Conservation (phyloP, 30 jellyfish, hydroid and myxozoan species). For the Sanderia malayensis region DNA sequence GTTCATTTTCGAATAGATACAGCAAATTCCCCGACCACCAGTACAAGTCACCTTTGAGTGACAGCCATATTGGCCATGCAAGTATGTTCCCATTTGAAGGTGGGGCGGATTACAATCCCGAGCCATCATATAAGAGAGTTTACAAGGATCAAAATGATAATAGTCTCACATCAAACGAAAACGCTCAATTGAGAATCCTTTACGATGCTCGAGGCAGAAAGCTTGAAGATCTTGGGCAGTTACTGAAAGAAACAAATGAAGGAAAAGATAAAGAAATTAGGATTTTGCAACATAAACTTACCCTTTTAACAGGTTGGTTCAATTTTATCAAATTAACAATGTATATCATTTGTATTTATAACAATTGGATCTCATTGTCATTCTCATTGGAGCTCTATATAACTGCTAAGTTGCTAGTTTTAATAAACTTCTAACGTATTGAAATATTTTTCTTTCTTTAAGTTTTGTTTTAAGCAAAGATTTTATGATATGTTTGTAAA, state of each 20-base stretch:
- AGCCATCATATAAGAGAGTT: neutral
- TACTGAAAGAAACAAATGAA: slow-evolving; percentile 34
- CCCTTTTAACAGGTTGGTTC: slow-evolving; percentile 59
- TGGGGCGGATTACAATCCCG: neutral
- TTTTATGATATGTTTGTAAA: too few relatives aligned
- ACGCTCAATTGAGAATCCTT: slow-evolving; percentile 65
- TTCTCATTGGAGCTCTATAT: too few relatives aligned
- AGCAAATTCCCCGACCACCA: neutral
- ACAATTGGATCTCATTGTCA: too few relatives aligned
- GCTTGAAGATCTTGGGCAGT: slow-evolving; percentile 63
- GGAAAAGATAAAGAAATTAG: slow-evolving; percentile 54
- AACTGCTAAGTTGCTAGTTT: too few relatives aligned
- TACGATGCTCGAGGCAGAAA: slow-evolving; percentile 84
- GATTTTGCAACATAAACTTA: slow-evolving; percentile 62
- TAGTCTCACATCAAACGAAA: slow-evolving; percentile 8
- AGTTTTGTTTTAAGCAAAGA: too few relatives aligned
- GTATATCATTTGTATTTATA: too few relatives aligned
- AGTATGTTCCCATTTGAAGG: slow-evolving; percentile 3
- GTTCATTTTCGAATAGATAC: neutral
- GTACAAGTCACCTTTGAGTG: neutral
- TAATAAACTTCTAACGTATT: too few relatives aligned
- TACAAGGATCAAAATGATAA: slow-evolving; percentile 1
- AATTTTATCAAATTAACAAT: too few relatives aligned
- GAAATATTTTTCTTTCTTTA: too few relatives aligned
- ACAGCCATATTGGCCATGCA: neutral